Conservation (phyloP, 1,140 invertebrate genomes). For the Magallana ariakensis region DNA sequence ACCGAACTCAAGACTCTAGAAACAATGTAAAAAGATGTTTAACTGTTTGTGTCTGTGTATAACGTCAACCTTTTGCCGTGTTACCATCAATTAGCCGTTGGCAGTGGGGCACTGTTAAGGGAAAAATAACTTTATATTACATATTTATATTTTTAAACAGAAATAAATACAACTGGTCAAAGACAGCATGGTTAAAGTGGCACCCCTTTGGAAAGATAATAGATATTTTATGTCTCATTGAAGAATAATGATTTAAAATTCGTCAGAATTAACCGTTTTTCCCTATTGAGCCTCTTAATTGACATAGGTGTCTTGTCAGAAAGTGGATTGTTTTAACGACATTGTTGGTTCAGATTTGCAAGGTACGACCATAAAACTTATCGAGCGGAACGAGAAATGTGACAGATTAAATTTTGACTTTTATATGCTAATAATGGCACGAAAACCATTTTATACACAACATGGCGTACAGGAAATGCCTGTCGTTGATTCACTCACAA, state of each 20-base stretch:
- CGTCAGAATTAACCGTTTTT: background rate
- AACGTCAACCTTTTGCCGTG: background rate
- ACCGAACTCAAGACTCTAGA: background rate
- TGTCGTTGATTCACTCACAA: background rate
- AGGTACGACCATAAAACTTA: conserved; percentile 20
- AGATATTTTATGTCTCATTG: too few species aligned
- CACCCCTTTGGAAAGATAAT: too few species aligned
- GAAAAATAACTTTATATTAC: background rate
- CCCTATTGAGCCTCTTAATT: background rate
- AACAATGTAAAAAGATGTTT: background rate
- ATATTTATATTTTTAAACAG: too few species aligned
- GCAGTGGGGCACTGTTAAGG: background rate
- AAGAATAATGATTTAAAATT: too few species aligned
- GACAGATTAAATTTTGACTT: conserved; percentile 26
- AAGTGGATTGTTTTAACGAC: conserved; percentile 20
- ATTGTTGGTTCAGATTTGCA: conserved; percentile 31
- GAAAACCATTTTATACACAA: background rate
- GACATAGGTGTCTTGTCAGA: conserved; percentile 26
- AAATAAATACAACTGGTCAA: too few species aligned
- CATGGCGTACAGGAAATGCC: background rate
- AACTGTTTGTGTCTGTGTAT: background rate
- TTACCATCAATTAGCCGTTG: conserved; percentile 17
- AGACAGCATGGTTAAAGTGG: too few species aligned
- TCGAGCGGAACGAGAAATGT: conserved; percentile 30
- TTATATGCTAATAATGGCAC: conserved; percentile 23